Evolutionary conservation across 92 coral and sea anemone species (phyloP).

Genomic region (Epizoanthus fatuus): DNA sequence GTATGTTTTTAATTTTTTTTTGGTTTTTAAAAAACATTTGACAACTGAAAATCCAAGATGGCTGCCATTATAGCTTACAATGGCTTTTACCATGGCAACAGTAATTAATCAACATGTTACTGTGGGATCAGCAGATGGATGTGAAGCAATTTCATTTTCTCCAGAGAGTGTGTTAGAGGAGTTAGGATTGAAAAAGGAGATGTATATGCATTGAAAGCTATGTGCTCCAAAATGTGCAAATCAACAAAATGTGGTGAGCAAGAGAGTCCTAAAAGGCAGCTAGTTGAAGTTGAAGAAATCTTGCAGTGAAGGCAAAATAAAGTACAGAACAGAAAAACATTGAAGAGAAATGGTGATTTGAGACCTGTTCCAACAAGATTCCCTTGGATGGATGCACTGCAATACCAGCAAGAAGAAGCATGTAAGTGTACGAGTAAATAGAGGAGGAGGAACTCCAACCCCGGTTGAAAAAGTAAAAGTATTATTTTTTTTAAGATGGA

Average conservation of each 20-base stretch:
- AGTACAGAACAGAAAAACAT: not conserved
- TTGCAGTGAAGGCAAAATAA: not conserved
- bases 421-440: slow-evolving; percentile 14
- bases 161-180: slow-evolving; percentile 20
- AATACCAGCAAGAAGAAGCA: not conserved
- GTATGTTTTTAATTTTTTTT: too few relatives aligned
- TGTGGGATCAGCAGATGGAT: not conserved
- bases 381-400: slow-evolving; percentile 32
- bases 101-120: too few relatives aligned
- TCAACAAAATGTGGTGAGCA: not conserved
- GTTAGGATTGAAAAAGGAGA: slow-evolving; percentile 23
- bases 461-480: slow-evolving; percentile 19
- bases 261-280: not conserved
- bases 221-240: not conserved
- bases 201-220: not conserved
- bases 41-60: too few relatives aligned
- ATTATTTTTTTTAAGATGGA: not conserved
- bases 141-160: not conserved
- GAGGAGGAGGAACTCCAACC: slow-evolving; percentile 39
- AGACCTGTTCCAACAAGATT: not conserved
- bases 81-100: too few relatives aligned
- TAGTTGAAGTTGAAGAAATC: slow-evolving; percentile 8
- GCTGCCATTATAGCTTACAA: too few relatives aligned
- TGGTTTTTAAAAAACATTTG: too few relatives aligned
- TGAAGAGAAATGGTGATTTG: not conserved